A percentile compares a stretch with the other conserved stretches of the same genome.
These are phyloP conservation scores for Poeciliopsis turrubarensis DNA, from an alignment of 2,113 vertebrate species.

Conservation along the genomic window DNA sequence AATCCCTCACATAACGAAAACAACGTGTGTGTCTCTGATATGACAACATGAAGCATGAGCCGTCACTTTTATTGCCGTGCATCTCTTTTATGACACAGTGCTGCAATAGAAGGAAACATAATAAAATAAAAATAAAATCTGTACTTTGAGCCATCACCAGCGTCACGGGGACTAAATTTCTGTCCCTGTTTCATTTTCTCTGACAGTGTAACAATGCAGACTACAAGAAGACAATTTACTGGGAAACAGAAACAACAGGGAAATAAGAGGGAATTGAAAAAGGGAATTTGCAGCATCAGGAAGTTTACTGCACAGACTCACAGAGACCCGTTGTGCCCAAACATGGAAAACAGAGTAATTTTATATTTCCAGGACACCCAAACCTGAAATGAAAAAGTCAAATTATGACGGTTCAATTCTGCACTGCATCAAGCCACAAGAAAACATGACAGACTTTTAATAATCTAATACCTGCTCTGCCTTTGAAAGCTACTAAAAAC, in stretches of 20 bases:
- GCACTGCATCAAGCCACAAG: background rate
- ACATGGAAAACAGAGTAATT: background rate
- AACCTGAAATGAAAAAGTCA: background rate
- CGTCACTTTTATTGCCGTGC: background rate
- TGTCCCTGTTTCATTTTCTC: background rate
- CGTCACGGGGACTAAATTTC: background rate
- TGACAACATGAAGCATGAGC: background rate
- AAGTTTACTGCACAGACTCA: background rate
- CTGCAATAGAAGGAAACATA: background rate
- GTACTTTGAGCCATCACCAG: background rate
- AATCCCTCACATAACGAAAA: background rate
- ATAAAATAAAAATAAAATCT: background rate
- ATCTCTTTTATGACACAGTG: background rate
- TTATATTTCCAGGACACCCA: background rate
- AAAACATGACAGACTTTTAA: too few relatives aligned
- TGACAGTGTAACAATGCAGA: background rate
- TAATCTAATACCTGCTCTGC: too few relatives aligned
- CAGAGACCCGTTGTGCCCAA: background rate
- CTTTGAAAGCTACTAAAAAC: too few relatives aligned
- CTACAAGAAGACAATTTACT: background rate
- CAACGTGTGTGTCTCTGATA: constrained; percentile 1
- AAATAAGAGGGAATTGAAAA: background rate
- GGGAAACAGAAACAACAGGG: background rate
- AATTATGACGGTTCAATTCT: constrained; percentile 27
- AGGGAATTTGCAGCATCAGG: background rate